Evolutionary conservation across 2,113 vertebrate species (phyloP).

Genomic region (Ceuthmochares aereus): DNA sequence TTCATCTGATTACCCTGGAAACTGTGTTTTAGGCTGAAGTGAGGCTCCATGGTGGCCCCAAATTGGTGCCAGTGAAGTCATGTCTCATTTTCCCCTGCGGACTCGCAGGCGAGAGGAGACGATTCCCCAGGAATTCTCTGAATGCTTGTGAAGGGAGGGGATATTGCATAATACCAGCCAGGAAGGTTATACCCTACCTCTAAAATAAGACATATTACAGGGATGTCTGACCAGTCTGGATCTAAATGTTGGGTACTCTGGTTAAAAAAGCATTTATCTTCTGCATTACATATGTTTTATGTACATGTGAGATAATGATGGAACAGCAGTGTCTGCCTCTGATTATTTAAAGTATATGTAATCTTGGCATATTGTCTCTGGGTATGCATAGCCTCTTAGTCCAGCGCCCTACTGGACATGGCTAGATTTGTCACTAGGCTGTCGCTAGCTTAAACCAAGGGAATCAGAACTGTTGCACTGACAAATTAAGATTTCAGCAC

Average conservation of each 20-base stretch:
- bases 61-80: slow-evolving; percentile 24
- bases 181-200: not conserved
- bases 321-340: not conserved
- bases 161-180: slow-evolving; percentile 8
- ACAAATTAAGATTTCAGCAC: not conserved
- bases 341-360: not conserved
- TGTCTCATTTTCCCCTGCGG: not conserved
- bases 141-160: not conserved
- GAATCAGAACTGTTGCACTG: not conserved
- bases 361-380: not conserved
- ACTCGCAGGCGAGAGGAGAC: not conserved
- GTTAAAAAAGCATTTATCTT: not conserved
- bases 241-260: not conserved
- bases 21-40: not conserved
- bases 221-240: slow-evolving; percentile 1
- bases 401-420: not conserved
- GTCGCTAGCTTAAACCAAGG: not conserved
- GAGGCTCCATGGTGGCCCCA: not conserved
- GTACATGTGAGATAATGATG: slow-evolving; percentile 5
- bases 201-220: slow-evolving; percentile 26
- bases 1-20: not conserved
- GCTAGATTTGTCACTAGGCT: not conserved
- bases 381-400: not conserved
- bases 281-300: not conserved
- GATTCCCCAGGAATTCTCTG: not conserved